Conservation (phyloP, 1,140 invertebrate species). For the Sycobia sp. region DNA sequence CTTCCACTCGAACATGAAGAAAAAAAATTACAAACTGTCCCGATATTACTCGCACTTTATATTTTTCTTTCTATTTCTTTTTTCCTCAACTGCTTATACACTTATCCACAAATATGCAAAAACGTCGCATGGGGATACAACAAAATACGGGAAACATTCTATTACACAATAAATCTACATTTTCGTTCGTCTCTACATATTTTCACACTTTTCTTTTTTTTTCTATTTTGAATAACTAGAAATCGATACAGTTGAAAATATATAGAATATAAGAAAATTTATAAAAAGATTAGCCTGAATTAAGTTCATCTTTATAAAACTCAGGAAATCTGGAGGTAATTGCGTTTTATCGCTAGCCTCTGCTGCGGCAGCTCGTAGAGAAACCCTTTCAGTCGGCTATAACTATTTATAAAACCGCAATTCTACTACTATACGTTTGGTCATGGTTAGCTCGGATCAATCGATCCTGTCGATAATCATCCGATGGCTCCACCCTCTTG, state of each 20-base stretch:
- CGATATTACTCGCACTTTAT: conserved; percentile 1
- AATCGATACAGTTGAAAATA: conserved; percentile 19
- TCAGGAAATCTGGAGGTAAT: conserved; percentile 17
- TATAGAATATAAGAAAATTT: conserved; percentile 10
- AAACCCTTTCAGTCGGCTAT: conserved; percentile 2
- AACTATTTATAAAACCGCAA: not conserved
- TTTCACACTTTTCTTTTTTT: not conserved
- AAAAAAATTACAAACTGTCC: conserved; percentile 23
- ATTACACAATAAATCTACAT: conserved; percentile 25
- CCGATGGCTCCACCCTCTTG: conserved; percentile 68
- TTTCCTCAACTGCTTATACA: not conserved
- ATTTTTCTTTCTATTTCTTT: not conserved
- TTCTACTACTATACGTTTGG: not conserved
- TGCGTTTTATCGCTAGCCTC: conserved; percentile 21
- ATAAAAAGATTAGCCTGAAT: conserved; percentile 8
- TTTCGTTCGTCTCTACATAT: conserved; percentile 1
- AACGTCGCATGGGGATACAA: not conserved
- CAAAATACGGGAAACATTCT: conserved; percentile 13
- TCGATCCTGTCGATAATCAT: conserved; percentile 43
- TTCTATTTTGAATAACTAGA: not conserved
- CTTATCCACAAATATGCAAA: not conserved
- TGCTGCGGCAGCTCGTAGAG: conserved; percentile 3
- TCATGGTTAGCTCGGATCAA: conserved; percentile 25
- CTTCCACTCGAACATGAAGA: not conserved
- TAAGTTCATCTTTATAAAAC: conserved; percentile 3